Percentiles rank a stretch among this genome's conserved stretches.
phyloP scores from a whole-genome alignment of 2,797 vertebrate genomes.

The Malacoctenus gilli region DNA sequence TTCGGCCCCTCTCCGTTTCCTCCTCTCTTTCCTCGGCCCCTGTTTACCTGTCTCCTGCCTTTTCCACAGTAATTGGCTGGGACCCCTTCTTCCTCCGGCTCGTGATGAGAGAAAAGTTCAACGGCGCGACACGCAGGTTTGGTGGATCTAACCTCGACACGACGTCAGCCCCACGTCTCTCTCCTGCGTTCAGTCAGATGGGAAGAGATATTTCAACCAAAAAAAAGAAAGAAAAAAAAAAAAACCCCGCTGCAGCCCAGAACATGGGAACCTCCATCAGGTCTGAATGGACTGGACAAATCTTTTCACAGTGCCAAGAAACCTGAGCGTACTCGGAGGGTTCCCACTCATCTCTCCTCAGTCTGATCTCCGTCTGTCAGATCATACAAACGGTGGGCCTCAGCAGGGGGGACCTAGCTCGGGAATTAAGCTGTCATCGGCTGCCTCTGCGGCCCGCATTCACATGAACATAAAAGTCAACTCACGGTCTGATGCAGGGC shows the following conservation, averaged over 20 bases:
- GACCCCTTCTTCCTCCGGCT: constrained; percentile 81
- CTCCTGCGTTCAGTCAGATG: constrained; percentile 49
- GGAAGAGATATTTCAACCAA: constrained; percentile 74
- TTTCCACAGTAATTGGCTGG: constrained; percentile 53
- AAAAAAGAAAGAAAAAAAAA: too few relatives aligned
- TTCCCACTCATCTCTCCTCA: constrained; percentile 84
- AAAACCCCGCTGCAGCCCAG: constrained; percentile 75
- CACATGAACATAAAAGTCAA: constrained; percentile 73
- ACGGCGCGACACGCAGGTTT: constrained; percentile 84
- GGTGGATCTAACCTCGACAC: constrained; percentile 76
- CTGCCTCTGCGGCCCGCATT: constrained; percentile 73
- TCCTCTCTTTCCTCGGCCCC: constrained; percentile 36
- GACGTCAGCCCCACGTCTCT: constrained; percentile 62
- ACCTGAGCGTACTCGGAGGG: constrained; percentile 84
- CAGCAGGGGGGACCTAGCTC: constrained; percentile 75
- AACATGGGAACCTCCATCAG: constrained; percentile 89
- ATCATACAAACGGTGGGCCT: constrained; percentile 81
- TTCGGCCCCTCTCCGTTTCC: constrained; percentile 37
- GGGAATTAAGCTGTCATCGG: constrained; percentile 91
- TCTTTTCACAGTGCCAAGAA: constrained; percentile 89
- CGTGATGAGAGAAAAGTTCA: constrained; percentile 78
- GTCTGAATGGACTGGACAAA: constrained; percentile 88
- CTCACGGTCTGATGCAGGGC: constrained; percentile 71
- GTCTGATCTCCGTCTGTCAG: constrained; percentile 90
- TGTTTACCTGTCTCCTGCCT: constrained; percentile 57